A percentile compares a stretch with the other conserved stretches of the same genome.
Conservation (phyloP, 2,888 invertebrate genomes). For the Phoenoteleia sp. region DNA sequence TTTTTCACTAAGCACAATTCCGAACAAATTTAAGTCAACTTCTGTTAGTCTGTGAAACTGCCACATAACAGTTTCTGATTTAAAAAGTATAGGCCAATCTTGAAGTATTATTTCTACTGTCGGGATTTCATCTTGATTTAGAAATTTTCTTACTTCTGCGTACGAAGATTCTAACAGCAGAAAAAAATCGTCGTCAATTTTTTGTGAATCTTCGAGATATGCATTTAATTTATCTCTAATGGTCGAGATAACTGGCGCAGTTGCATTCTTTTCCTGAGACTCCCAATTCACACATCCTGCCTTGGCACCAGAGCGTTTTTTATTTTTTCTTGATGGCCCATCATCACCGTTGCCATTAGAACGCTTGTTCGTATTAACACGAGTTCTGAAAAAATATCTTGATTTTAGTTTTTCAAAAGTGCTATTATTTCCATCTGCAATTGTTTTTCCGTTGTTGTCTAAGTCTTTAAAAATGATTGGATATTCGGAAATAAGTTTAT, state of each 20-base stretch:
- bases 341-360: neutral
- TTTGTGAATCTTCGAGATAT: neutral
- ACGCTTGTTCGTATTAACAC: slow-evolving; percentile 41
- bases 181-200: slow-evolving; percentile 17
- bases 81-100: no score
- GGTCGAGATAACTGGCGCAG: neutral
- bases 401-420: slow-evolving; percentile 62
- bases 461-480: slow-evolving; percentile 74
- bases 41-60: no score
- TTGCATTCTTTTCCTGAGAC: neutral
- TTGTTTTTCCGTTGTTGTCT: slow-evolving; percentile 73
- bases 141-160: neutral
- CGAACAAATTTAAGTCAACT: no score
- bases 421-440: slow-evolving; percentile 75
- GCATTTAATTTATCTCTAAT: slow-evolving; percentile 2
- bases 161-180: slow-evolving; percentile 1
- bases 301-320: neutral
- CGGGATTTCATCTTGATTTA: slow-evolving; percentile 2
- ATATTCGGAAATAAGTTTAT: slow-evolving; percentile 72
- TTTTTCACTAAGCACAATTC: no score
- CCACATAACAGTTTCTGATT: no score
- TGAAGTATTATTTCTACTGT: neutral
- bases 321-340: neutral
- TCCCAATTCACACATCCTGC: slow-evolving; percentile 24
- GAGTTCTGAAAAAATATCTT: slow-evolving; percentile 32